Evolutionary conservation across 2,888 invertebrate genomes (phyloP), one percentile per base, ranked within the genome.

Genomic region (Leptopilina myrica): DNA sequence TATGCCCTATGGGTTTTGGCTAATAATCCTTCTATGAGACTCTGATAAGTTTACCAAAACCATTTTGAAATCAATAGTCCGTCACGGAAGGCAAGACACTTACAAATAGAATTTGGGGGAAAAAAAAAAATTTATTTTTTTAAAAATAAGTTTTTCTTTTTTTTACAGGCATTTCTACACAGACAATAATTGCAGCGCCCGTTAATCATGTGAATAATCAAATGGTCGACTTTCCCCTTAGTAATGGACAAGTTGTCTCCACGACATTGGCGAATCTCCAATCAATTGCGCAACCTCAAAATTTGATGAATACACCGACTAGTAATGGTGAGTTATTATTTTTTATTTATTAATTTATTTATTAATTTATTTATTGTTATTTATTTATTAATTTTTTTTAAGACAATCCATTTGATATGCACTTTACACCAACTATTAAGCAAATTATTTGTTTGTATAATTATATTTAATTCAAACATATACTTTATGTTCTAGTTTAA

Each of bases 161-260:
- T 33, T 80, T 87, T 88, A 66, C 92, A 98, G 98, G 98, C 86
- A 96, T 98, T 91, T 97, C 98, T 78, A 97, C 98, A 76, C 98
- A 98, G 93, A 98, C 98, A 89, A 98, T 98, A 90, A 93, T 98
- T 87, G 98, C 98, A 85, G 98, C 98, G 91, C 98, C 98, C 78
- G 97, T 98, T 81, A 97, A 96, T 92, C 96, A 97, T 93, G 96
- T 97, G 85, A 93, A 93, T 86, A 94, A 94, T 89, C 94, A 94
- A 89, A 95, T 96, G 94, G 95, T 96, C 46, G 96, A 97, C 91
- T 92, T 97, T 88, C 96, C 96, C 6, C 93, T 97, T 83, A 96
- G 95, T 92, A 97, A 96, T 91, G 97, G 97, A 49, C 97, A 97
- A 93, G 96, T 97, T 65, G 95, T 97, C 33, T 96, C 96, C 53